Base-by-base conservation (phyloP, 1,140 invertebrate species). In the Bombus haemorrhoidalis region DNA sequence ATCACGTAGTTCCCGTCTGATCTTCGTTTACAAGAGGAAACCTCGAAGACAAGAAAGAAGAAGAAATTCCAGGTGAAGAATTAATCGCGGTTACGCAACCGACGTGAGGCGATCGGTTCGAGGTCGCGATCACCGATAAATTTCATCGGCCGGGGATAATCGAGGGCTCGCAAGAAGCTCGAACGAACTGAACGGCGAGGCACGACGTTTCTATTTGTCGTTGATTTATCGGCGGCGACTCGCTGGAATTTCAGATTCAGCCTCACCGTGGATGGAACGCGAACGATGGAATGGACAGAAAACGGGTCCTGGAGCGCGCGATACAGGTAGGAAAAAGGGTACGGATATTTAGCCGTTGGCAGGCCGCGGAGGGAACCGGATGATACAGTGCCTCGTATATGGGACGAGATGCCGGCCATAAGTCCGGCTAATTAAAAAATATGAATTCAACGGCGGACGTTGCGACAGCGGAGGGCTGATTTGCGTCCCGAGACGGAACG, bases 371-470 rank as follows among this genome's bases (percentile, higher is more conserved):
- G 59, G 43, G 37, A 39, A 34, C 66, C 59, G 72, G 71, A 85
- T 91, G 82, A 91, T 85, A 41, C 84, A 87, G 71, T 78, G 81
- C n/a, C 37, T 85, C 79, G 79, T 84, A 57, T 68, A 71, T 73
- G 83, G 68, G 74, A 68, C 53, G 66, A 59, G 80, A 71, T 39
- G 71, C 41, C 64, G 79, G 47, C 69, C 86, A 69, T 90, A 85
- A 88, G 43, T 86, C 66, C n/a, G 83, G 83, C 71, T 91, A 91
- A 91, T 91, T 91, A 90, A 91, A 90, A 91, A 90, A 86, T 90
- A 86, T 81, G 39, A 73, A 89, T 89, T 79, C 84, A 83, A 74
- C n/a, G 53, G 78, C 37, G 39, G 34, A 37, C 32, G 64, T 80
- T 75, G 66, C 69, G 83, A 82, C 53, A 74, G 86, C 87, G 66